Base-by-base conservation (phyloP, 1,140 invertebrate species). In the Phymastichus coffea region DNA sequence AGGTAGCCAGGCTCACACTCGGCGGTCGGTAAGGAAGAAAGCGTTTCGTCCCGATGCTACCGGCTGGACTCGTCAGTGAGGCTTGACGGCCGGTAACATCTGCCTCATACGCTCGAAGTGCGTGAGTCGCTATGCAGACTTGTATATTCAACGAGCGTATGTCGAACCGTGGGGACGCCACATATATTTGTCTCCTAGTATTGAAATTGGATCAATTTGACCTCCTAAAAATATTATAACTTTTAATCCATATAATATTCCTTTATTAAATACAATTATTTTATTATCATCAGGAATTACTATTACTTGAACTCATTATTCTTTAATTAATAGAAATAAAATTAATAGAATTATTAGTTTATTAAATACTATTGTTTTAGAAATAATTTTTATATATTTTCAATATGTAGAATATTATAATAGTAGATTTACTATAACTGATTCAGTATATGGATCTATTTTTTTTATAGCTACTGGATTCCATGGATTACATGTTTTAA, bases 391-490 rank as follows among this genome's bases (percentile, higher is more conserved):
- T 71, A 74, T 80, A 26, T 72, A 80, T 48, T 66, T 78, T 43
- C 80, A 82, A 80, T 56, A 56, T 23, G 61, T 68, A 64, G 78
- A 81, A 80, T 83, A 84, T 73, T 40, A 64, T 6, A 70, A 80
- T 70, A 65, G 82, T 1, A 57, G 66, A 0, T 88, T 86, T 77
- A 64, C 74, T 37, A 83, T 86, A 72, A 66, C 80, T 59, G 84
- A 87, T 73, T 83, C 82, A 66, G 70, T 83, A 70, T 90, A 85
- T 78, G 86, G 87, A 14, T 82, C 84, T 56, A 83, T 79, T 23
- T 90, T 89, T 80, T 89, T 85, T 82, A 78, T 89, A 77, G 81
- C 83, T 52, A 89, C 87, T 28, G 86, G 87, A 75, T 90, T 90
- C 59, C 86, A 90, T 76, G 88, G 87, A 37, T 7, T 88, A 19